Evolutionary conservation across 2,113 vertebrate species (phyloP).

Genomic region (Scatophagus argus): DNA sequence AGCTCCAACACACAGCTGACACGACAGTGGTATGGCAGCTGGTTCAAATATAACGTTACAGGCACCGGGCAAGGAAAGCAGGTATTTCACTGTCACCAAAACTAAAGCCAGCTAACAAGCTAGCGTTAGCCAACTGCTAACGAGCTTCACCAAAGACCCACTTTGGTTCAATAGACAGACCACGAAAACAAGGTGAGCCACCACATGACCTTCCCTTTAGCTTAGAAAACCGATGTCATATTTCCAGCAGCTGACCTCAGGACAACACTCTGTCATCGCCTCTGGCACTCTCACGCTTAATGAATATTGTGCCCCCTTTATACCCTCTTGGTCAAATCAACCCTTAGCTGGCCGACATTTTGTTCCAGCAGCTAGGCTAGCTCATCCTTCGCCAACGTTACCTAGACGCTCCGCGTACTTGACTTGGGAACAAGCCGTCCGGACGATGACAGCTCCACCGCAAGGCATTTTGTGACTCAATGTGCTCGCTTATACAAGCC

Average conservation of each 20-base stretch:
- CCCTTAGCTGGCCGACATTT: conserved; percentile 92
- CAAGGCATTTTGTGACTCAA: conserved; percentile 24
- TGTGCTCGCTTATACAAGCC: neutral
- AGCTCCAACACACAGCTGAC: conserved; percentile 18
- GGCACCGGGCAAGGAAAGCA: neutral
- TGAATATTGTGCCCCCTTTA: conserved; percentile 38
- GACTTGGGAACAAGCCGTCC: conserved; percentile 22
- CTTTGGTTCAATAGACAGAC: conserved; percentile 22
- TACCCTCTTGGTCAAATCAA: conserved; percentile 65
- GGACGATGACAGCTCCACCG: conserved; percentile 68
- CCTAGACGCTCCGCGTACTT: conserved; percentile 65
- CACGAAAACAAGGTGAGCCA: conserved; percentile 61
- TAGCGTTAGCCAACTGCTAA: conserved; percentile 48
- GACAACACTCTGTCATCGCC: neutral
- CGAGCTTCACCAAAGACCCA: conserved; percentile 39
- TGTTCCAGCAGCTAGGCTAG: conserved; percentile 84
- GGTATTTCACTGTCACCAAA: conserved; percentile 14
- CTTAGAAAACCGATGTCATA: neutral
- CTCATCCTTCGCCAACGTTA: conserved; percentile 66
- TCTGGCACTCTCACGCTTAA: conserved; percentile 12
- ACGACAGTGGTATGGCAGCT: conserved; percentile 28
- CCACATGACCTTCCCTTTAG: conserved; percentile 50
- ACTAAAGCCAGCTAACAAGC: conserved; percentile 37
- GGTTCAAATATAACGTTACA: neutral
- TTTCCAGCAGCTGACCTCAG: conserved; percentile 24